Conservation (phyloP, 2,113 vertebrate genomes). For the Myrmophylax atrothorax region DNA sequence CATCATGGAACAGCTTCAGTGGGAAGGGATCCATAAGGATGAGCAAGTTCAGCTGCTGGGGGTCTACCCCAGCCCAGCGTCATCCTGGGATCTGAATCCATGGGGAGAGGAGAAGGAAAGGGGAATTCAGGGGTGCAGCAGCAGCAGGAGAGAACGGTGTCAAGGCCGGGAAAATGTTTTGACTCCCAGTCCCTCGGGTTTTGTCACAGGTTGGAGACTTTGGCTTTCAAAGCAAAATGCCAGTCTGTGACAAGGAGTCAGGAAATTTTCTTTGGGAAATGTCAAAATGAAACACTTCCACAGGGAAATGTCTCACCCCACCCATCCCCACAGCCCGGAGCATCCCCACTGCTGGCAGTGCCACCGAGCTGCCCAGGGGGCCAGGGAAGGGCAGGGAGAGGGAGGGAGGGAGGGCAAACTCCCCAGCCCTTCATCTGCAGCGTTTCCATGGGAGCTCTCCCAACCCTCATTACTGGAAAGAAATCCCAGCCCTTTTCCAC, state of each 20-base stretch:
- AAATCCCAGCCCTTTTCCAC: not conserved
- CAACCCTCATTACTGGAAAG: not conserved
- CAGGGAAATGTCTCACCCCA: not conserved
- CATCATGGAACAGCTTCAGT: accelerated
- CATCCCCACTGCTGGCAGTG: not conserved
- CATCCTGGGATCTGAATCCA: accelerated
- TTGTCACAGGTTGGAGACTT: not conserved
- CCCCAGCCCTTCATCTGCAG: not conserved
- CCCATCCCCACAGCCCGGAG: not conserved
- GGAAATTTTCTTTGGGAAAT: not conserved
- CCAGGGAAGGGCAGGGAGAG: not conserved
- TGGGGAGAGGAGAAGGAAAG: not conserved
- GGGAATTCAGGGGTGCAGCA: accelerated
- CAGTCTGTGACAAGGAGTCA: accelerated
- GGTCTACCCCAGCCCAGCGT: not conserved
- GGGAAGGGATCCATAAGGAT: not conserved
- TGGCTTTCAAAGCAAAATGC: not conserved
- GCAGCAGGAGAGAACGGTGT: accelerated
- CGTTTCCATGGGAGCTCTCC: not conserved
- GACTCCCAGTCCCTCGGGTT: not conserved
- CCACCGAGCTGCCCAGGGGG: not conserved
- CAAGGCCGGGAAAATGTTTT: not conserved
- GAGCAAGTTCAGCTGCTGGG: accelerated
- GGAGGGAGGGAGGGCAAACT: not conserved
- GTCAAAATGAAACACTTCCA: not conserved